Evolutionary conservation across 2,113 vertebrate genomes (phyloP).

Genomic region (Panthera uncia): DNA sequence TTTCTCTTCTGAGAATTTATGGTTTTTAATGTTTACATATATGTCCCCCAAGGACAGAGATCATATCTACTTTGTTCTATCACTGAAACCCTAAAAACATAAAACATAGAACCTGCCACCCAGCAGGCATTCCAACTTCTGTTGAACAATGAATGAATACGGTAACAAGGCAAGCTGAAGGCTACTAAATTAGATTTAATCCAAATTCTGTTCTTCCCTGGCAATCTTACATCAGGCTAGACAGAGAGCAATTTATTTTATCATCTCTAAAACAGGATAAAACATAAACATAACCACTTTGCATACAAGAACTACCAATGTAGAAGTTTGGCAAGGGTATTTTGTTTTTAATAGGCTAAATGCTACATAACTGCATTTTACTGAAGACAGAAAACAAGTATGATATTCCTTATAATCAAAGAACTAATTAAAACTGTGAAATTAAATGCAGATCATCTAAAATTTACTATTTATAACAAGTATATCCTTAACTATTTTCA

Average conservation of each 20-base stretch:
- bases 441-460: neutral
- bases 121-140: neutral
- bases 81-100: neutral
- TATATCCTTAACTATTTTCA: slow-evolving; percentile 16
- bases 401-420: neutral
- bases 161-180: neutral
- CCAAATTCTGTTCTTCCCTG: neutral
- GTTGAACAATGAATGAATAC: neutral
- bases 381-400: neutral
- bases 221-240: neutral
- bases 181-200: slow-evolving; percentile 22
- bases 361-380: neutral
- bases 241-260: neutral
- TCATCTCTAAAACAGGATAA: slow-evolving; percentile 26
- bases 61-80: neutral
- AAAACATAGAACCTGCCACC: neutral
- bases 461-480: neutral
- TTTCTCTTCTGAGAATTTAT: neutral
- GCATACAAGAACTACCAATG: neutral
- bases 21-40: neutral
- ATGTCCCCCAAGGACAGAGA: neutral
- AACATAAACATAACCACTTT: neutral
- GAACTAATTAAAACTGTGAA: neutral
- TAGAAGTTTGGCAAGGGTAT: neutral
- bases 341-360: slow-evolving; percentile 31